Base-by-base conservation (phyloP, 2,888 invertebrate genomes). In the Andrena dorsata region DNA sequence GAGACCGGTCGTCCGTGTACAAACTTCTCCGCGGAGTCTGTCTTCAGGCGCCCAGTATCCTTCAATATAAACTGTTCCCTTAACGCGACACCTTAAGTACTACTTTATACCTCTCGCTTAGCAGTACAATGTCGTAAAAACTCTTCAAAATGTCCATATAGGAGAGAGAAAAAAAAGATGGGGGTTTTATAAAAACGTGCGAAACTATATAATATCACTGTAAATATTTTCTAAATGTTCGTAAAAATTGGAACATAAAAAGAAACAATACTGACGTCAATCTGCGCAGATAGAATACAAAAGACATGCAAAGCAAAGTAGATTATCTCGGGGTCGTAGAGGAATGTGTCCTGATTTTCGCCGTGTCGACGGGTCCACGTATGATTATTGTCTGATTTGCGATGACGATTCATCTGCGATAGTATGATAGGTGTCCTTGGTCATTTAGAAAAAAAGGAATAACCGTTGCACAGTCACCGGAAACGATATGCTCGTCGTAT, bases 221-320 rank as follows among this genome's bases (percentile, higher is more conserved):
- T 66, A 71, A 82, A 64, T 77, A 84, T 64, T 70, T 47, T 47
- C 76, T 82, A 75, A 65, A 76, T 51, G 41, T 82, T 64, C 28
- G 28, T 30, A 76, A 82, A 85, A 82, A 78, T 78, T 66, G 68
- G 63, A 72, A 66, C 58, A 49, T 66, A 84, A 78, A 84, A 88
- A 83, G 56, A 72, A 80, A 87, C 89, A 93, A 93, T 93, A 93
- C 93, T 93, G 93, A 87, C 87, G 89, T 83, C 89, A 90, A 90
- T 89, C 86, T 89, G 84, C 86, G 90, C 83, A 84, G 88, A 88
- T 82, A 86, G 80, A 85, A 87, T 80, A 86, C 83, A 88, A 88
- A 90, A 90, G 90, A 86, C 90, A 88, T 88, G 89, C 88, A 88
- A 89, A 88, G 85, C 82, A 56, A 56, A 56, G 8, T 32, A 10